Evolutionary conservation across 1,140 invertebrate genomes (phyloP).

Genomic region (Bombus cullumanus): DNA sequence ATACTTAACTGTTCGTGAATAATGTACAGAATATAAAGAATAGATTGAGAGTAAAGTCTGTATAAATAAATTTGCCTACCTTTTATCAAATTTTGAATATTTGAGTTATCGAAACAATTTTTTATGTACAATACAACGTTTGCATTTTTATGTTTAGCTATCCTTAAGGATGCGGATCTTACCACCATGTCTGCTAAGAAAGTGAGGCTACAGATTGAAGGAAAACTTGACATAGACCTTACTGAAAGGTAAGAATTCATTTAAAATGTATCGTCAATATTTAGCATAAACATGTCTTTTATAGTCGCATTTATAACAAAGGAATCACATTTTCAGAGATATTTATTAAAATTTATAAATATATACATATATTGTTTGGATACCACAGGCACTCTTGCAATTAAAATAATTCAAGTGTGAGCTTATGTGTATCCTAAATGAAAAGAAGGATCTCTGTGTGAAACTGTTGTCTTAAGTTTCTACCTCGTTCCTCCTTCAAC

Average conservation of each 20-base stretch:
- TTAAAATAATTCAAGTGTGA: slow-evolving; percentile 55
- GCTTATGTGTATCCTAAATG: slow-evolving; percentile 73
- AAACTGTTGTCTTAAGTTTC: slow-evolving; percentile 62
- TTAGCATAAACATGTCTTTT: not conserved
- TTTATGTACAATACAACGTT: slow-evolving; percentile 10
- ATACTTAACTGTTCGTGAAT: not conserved
- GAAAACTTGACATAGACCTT: slow-evolving; percentile 90
- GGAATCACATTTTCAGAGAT: not conserved
- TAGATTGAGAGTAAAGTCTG: not conserved
- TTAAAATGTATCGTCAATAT: not conserved
- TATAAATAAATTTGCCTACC: not conserved
- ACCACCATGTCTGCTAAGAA: slow-evolving; percentile 93
- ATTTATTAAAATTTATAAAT: not conserved
- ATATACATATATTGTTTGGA: slow-evolving; percentile 53
- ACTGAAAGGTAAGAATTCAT: slow-evolving; percentile 82
- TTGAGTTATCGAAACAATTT: not conserved
- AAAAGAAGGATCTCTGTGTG: slow-evolving; percentile 79
- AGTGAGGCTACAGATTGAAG: slow-evolving; percentile 93
- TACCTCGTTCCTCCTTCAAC: slow-evolving; percentile 81
- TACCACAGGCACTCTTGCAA: slow-evolving; percentile 62
- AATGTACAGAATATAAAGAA: not conserved
- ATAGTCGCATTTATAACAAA: not conserved
- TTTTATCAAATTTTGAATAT: not conserved
- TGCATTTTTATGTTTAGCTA: slow-evolving; percentile 85
- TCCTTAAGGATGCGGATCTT: slow-evolving; percentile 94